phyloP scores from a whole-genome alignment of 2,797 vertebrate genomes.

The Squalus acanthias region DNA sequence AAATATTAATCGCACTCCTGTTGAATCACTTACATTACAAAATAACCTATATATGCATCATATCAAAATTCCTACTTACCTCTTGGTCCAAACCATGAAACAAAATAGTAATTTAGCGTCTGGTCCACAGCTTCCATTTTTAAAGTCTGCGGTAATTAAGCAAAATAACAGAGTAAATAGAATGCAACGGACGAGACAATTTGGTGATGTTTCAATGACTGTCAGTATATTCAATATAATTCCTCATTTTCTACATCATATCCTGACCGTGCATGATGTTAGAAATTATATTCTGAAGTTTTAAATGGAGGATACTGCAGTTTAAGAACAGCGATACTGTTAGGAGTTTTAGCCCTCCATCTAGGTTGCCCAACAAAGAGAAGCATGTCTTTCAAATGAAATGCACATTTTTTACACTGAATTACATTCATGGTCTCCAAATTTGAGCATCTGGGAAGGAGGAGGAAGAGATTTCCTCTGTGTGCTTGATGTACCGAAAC shows the following conservation, averaged over 20 bases:
- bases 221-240: no score
- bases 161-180: neutral
- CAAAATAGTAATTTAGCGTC: conserved; percentile 77
- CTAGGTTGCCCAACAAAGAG: no score
- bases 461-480: no score
- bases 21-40: neutral
- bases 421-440: no score
- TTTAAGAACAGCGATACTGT: no score
- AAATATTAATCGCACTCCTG: neutral
- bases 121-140: conserved; percentile 84
- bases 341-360: no score
- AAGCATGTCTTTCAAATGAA: no score
- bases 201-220: neutral
- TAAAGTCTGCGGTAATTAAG: conserved; percentile 56
- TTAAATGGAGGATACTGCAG: no score
- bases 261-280: neutral
- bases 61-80: conserved; percentile 63
- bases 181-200: neutral
- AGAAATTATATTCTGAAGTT: neutral
- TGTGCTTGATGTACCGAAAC: no score
- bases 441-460: no score
- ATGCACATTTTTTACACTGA: no score
- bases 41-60: neutral
- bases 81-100: conserved; percentile 85
- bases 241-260: neutral